phyloP scores from a whole-genome alignment of 1,140 invertebrate species.

The Drosophila truncata region DNA sequence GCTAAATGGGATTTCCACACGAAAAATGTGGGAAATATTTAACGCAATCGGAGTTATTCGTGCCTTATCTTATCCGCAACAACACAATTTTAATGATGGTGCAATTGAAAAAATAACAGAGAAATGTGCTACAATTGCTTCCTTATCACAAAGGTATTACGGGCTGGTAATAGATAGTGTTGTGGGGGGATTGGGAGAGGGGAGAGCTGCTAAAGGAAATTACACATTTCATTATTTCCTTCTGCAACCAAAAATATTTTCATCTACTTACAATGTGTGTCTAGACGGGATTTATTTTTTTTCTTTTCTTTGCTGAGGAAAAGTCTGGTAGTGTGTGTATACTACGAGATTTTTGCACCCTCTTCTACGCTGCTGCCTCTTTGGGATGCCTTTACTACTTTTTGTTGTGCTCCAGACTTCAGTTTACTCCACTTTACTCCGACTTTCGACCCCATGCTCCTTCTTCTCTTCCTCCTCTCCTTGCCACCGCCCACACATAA shows the following conservation, averaged over 20 bases:
- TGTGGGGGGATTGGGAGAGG: neutral
- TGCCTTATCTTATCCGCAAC: constrained; percentile 76
- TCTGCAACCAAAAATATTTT: constrained; percentile 57
- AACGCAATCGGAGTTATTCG: constrained; percentile 23
- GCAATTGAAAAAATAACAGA: constrained; percentile 50
- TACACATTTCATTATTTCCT: constrained; percentile 49
- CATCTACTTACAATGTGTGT: constrained; percentile 70
- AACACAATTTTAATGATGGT: constrained; percentile 65
- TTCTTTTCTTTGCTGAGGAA: constrained; percentile 6
- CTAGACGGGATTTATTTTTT: constrained; percentile 59
- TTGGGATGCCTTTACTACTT: constrained; percentile 64
- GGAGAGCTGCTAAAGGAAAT: constrained; percentile 15
- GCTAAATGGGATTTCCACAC: constrained; percentile 68
- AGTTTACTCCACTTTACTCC: constrained; percentile 38
- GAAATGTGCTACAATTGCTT: constrained; percentile 41
- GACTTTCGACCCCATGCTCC: constrained; percentile 46
- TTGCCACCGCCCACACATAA: constrained; percentile 4
- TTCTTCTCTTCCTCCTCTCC: neutral
- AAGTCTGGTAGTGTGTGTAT: constrained; percentile 40
- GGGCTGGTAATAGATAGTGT: constrained; percentile 8
- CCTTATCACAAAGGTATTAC: constrained; percentile 46
- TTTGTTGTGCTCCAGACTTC: constrained; percentile 65
- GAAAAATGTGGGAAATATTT: constrained; percentile 36
- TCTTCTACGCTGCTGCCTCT: constrained; percentile 43
- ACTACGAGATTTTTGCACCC: constrained; percentile 41